Evolutionary conservation across 2,113 vertebrate genomes (phyloP).

Genomic region (Egretta garzetta): DNA sequence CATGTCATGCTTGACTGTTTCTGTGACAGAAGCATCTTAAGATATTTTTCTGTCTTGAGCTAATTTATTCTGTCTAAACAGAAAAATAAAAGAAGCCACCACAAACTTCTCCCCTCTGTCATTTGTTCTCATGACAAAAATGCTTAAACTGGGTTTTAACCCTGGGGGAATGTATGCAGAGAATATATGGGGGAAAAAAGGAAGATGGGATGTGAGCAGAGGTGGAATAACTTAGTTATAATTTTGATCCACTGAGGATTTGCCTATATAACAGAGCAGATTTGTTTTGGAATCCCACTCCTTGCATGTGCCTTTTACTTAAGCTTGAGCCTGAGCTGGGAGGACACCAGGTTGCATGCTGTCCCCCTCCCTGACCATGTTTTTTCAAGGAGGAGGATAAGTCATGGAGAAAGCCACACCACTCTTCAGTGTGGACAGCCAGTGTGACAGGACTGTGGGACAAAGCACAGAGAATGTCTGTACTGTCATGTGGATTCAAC

Average conservation of each 20-base stretch:
- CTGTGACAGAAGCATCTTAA: slow-evolving; percentile 47
- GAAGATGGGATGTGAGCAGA: not conserved
- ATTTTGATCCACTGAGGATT: not conserved
- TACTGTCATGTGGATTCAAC: not conserved
- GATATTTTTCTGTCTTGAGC: slow-evolving; percentile 12
- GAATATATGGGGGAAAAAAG: not conserved
- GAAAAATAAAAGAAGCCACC: not conserved
- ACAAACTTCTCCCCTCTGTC: not conserved
- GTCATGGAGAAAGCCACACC: not conserved
- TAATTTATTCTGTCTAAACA: slow-evolving; percentile 46
- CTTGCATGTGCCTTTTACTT: not conserved
- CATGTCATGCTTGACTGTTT: slow-evolving; percentile 36
- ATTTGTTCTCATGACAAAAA: slow-evolving; percentile 6
- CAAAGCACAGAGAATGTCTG: not conserved
- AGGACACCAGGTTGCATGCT: not conserved
- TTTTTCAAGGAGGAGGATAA: not conserved
- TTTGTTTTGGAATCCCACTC: not conserved
- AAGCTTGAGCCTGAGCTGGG: not conserved
- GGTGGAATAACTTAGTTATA: not conserved
- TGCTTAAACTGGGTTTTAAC: not conserved
- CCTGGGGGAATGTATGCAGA: not conserved
- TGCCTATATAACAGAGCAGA: not conserved
- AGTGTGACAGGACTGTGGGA: not conserved
- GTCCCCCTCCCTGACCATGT: rapidly evolving
- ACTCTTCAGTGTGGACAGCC: not conserved